A percentile compares a stretch with the other conserved stretches of the same genome.
phyloP scores from a whole-genome alignment of 1,140 invertebrate species.

The Drosophila albomicans region DNA sequence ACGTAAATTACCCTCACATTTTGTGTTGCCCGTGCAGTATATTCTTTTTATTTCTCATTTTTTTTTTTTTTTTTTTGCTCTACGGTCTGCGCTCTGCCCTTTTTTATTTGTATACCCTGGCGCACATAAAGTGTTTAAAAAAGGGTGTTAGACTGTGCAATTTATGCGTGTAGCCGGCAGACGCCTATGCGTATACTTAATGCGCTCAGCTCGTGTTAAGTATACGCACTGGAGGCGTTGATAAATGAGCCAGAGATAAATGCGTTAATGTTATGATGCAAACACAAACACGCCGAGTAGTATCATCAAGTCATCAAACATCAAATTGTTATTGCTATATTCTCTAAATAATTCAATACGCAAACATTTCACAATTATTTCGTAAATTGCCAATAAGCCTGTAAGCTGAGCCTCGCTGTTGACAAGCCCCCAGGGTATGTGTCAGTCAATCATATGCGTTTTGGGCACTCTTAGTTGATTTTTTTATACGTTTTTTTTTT shows the following conservation, averaged over 20 bases:
- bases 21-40: slow-evolving; percentile 48
- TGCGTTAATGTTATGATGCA: background rate
- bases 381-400: background rate
- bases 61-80: background rate
- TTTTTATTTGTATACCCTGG: slow-evolving; percentile 37
- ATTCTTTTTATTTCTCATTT: slow-evolving; percentile 50
- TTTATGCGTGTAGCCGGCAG: background rate
- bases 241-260: background rate
- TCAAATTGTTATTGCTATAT: too few relatives aligned
- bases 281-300: background rate
- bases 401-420: background rate
- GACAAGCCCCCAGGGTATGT: slow-evolving; percentile 6
- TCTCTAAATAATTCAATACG: too few relatives aligned
- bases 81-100: slow-evolving; percentile 2
- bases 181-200: background rate
- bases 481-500: slow-evolving; percentile 57
- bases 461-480: slow-evolving; percentile 37
- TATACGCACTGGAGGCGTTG: background rate
- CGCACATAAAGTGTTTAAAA: background rate
- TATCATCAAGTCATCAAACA: too few relatives aligned
- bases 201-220: too few relatives aligned
- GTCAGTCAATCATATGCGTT: background rate
- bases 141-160: background rate
- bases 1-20: slow-evolving; percentile 80
- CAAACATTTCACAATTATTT: too few relatives aligned